Conservation (phyloP, 2,888 invertebrate genomes). For the Pristionchus exspectatus region DNA sequence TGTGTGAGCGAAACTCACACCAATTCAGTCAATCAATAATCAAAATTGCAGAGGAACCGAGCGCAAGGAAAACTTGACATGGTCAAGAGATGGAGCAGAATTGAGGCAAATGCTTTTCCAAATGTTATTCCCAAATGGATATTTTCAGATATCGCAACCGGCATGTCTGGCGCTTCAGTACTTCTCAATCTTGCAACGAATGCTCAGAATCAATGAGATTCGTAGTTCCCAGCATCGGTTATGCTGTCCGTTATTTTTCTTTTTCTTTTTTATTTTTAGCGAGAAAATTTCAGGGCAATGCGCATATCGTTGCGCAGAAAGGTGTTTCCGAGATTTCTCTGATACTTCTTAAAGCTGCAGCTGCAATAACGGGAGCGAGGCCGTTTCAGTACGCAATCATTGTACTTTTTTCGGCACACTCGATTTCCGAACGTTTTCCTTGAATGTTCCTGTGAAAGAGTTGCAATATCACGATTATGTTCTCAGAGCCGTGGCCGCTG, state of each 20-base stretch:
- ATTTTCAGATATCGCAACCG: background rate
- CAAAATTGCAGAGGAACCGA: background rate
- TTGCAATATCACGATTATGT: background rate
- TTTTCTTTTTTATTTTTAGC: too few relatives aligned
- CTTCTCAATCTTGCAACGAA: background rate
- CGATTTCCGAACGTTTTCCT: background rate
- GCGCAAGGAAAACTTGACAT: background rate
- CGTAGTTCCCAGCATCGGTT: too few relatives aligned
- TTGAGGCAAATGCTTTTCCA: background rate
- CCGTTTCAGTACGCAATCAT: background rate
- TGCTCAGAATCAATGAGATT: background rate
- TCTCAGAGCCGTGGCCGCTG: background rate
- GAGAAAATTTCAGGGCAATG: too few relatives aligned
- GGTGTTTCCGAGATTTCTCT: too few relatives aligned
- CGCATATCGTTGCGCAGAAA: too few relatives aligned
- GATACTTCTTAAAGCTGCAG: too few relatives aligned
- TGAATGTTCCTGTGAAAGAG: background rate
- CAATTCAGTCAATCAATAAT: background rate
- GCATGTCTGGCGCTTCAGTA: background rate
- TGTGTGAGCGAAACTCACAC: background rate
- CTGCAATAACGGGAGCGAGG: too few relatives aligned
- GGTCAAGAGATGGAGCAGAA: background rate
- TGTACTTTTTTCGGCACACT: background rate
- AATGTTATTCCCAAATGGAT: too few relatives aligned
- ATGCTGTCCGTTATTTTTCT: too few relatives aligned